Base-by-base conservation (phyloP, 2,113 vertebrate genomes). In the Triplophysa rosa region DNA sequence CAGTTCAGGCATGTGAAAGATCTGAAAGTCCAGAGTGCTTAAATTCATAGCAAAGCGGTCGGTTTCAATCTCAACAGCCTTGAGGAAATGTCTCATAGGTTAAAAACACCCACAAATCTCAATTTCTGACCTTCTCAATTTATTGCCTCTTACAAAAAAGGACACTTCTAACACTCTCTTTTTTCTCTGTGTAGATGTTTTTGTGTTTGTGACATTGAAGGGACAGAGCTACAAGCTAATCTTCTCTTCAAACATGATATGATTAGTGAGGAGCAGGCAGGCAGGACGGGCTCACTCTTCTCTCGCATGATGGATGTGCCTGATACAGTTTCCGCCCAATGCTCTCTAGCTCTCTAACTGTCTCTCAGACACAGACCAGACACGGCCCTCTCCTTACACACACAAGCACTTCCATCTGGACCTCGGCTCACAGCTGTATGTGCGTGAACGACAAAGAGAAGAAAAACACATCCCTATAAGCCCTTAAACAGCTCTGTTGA, bases 231-330 rank as follows among this genome's bases (percentile, higher is more conserved):
- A 84, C 87, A 83, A 89, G 90, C 89, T 91, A 91, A 92, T 92
- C 90, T 92, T 85, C 89, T 87, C 83, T 87, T 87, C 70, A 65
- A 84, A 91, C 89, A 91, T 87, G 89, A 93, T 92, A 87, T 90
- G 91, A 93, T 92, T 91, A 93, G 87, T 87, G 86, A 77, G 54
- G 72, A 84, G 64, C 82, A 82, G 87, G 86, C 89, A 86, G 88
- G 86, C 90, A 88, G 89, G 88, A 89, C 90, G 86, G 85, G 82
- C 86, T 83, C 61, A 40, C 70, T 68, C 21, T 58, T 72, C 81
- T 79, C 65, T 4, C 9, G 40, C 71, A 67, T 83, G 82, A 85
- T 83, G 70, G 70, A 85, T 81, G 81, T 70, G 49, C 69, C 68
- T 0, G 12, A 76, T 61, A 77, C 42, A 2, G 75, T 67, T 83